Evolutionary conservation across 2,113 vertebrate species (phyloP).

Genomic region (Ailuropoda melanoleuca): DNA sequence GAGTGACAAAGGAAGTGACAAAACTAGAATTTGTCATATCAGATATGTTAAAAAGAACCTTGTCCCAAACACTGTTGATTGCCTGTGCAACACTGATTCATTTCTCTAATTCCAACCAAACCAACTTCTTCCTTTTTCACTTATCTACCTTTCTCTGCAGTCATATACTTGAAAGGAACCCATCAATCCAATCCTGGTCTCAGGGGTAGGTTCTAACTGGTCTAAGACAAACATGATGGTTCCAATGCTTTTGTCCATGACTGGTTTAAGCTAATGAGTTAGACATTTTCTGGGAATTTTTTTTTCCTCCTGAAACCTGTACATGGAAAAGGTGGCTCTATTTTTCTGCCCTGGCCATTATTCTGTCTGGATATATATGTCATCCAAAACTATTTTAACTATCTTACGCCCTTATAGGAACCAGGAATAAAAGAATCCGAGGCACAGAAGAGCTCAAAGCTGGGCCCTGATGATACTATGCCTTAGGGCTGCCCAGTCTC

Average conservation of each 20-base stretch:
- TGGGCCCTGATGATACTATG: neutral
- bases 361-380: neutral
- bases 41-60: neutral
- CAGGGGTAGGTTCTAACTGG: neutral
- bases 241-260: neutral
- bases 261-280: neutral
- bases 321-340: neutral
- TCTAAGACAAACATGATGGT: neutral
- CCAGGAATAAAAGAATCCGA: neutral
- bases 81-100: neutral
- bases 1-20: neutral
- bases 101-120: neutral
- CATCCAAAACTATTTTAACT: neutral
- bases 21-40: neutral
- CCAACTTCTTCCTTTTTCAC: neutral
- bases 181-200: neutral
- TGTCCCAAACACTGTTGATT: neutral
- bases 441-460: neutral
- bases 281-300: neutral
- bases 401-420: neutral
- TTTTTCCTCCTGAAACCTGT: neutral
- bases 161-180: neutral
- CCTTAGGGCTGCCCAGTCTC: neutral
- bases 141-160: neutral
- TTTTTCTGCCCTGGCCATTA: neutral